A percentile compares a stretch with the other conserved stretches of the same genome.
Conservation (phyloP, 2,113 vertebrate genomes). For the Trinectes maculatus region DNA sequence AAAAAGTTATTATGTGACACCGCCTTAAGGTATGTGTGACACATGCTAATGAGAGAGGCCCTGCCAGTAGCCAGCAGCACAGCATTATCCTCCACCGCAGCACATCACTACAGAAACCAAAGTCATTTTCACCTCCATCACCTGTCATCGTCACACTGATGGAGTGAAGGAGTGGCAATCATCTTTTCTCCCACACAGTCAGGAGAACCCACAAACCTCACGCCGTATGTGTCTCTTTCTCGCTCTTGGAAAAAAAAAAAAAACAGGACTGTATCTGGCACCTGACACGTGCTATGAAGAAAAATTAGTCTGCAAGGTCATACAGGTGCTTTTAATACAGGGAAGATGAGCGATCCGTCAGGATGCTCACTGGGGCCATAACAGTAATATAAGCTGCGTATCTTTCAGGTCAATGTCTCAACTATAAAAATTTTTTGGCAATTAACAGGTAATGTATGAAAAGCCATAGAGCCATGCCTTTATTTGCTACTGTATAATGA, state of each 20-base stretch:
- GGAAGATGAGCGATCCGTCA: constrained; percentile 20
- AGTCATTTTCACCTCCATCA: constrained; percentile 82
- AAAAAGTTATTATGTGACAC: constrained; percentile 66
- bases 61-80: constrained; percentile 64
- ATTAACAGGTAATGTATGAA: constrained; percentile 68
- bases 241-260: constrained; percentile 3
- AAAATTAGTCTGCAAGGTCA: constrained; percentile 67
- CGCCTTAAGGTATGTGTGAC: constrained; percentile 71
- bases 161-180: constrained; percentile 77
- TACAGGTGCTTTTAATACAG: constrained; percentile 37
- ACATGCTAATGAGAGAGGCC: constrained; percentile 79
- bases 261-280: constrained; percentile 55
- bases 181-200: constrained; percentile 71
- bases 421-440: constrained; percentile 61
- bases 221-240: constrained; percentile 26
- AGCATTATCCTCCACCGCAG: constrained; percentile 66
- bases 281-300: constrained; percentile 51
- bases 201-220: constrained; percentile 53
- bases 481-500: constrained; percentile 47
- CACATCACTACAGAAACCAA: constrained; percentile 73
- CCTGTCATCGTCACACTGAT: constrained; percentile 75
- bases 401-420: constrained; percentile 62
- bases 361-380: constrained; percentile 21
- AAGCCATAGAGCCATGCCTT: constrained; percentile 31
- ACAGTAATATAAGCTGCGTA: constrained; percentile 40